Percentiles rank a stretch among this genome's conserved stretches.
Conservation (phyloP, 2,113 vertebrate species). For the Pollachius pollachius region DNA sequence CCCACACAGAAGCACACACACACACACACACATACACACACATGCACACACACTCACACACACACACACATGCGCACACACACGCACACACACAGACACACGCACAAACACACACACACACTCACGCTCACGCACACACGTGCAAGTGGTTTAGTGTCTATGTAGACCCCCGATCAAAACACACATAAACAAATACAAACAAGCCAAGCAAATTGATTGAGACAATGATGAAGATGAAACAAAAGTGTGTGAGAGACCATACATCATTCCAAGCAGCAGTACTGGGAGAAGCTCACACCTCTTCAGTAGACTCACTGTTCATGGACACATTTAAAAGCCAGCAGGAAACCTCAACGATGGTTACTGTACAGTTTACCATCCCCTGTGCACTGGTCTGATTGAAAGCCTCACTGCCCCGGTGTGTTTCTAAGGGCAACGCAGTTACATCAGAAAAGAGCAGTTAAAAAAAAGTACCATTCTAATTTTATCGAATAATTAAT, state of each 20-base stretch:
- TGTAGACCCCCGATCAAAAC: too few species aligned
- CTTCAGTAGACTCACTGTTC: conserved; percentile 29
- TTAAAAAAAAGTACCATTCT: not conserved
- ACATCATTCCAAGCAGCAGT: conserved; percentile 1
- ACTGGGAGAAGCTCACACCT: conserved; percentile 19
- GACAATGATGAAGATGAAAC: too few species aligned
- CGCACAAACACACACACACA: not conserved
- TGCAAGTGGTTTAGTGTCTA: too few species aligned
- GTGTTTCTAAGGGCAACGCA: not conserved
- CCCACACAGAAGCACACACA: not conserved
- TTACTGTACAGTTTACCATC: conserved; percentile 10
- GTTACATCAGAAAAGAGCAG: not conserved
- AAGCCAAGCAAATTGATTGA: too few species aligned
- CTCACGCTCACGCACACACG: not conserved
- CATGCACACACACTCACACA: conserved; percentile 3
- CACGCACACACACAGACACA: not conserved
- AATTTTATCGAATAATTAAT: not conserved
- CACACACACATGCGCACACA: too few species aligned
- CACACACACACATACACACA: conserved; percentile 1
- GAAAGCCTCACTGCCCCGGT: not conserved
- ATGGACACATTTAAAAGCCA: conserved; percentile 10
- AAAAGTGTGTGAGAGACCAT: conserved; percentile 8
- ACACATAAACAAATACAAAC: too few species aligned
- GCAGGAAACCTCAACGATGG: conserved; percentile 15
- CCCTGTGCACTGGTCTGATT: conserved; percentile 5